phyloP scores from a whole-genome alignment of 2,888 invertebrate genomes.

The Aromia moschata region DNA sequence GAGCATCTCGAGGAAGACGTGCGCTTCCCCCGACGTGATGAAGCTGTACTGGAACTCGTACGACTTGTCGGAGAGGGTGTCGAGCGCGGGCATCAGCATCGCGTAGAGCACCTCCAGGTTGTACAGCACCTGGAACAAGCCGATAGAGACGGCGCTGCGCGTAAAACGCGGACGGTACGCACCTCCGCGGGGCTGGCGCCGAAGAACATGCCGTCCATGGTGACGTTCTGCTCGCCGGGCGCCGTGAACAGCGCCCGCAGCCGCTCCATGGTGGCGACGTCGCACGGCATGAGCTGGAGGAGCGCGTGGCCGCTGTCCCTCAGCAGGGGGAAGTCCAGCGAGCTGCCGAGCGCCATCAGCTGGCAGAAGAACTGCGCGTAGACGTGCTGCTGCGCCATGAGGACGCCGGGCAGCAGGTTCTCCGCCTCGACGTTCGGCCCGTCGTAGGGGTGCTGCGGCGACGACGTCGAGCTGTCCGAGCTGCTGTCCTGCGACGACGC shows the following conservation, averaged over 20 bases:
- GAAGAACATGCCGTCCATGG: constrained; percentile 74
- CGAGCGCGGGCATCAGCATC: constrained; percentile 87
- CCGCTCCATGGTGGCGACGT: constrained; percentile 65
- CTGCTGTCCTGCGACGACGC: constrained; percentile 90
- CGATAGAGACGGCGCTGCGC: not conserved
- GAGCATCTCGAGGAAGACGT: constrained; percentile 79
- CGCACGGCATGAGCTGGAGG: constrained; percentile 82
- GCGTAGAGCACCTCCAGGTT: constrained; percentile 74
- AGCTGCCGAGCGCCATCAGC: constrained; percentile 88
- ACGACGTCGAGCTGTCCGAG: constrained; percentile 93
- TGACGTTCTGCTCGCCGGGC: constrained; percentile 58
- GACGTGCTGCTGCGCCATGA: constrained; percentile 83
- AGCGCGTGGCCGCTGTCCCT: constrained; percentile 85
- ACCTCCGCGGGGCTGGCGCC: constrained; percentile 76
- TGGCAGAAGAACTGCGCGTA: constrained; percentile 85
- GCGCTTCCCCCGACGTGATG: constrained; percentile 72
- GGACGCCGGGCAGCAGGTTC: constrained; percentile 88
- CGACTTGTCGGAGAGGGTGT: constrained; percentile 78
- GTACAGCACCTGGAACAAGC: constrained; percentile 75
- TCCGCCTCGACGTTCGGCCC: constrained; percentile 85
- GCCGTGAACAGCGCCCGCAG: constrained; percentile 68
- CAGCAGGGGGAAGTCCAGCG: constrained; percentile 79
- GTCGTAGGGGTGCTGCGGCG: constrained; percentile 87
- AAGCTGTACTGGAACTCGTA: constrained; percentile 77
- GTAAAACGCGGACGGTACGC: not conserved